Conservation (phyloP, 2,113 vertebrate species). For the Nothoprocta perdicaria region DNA sequence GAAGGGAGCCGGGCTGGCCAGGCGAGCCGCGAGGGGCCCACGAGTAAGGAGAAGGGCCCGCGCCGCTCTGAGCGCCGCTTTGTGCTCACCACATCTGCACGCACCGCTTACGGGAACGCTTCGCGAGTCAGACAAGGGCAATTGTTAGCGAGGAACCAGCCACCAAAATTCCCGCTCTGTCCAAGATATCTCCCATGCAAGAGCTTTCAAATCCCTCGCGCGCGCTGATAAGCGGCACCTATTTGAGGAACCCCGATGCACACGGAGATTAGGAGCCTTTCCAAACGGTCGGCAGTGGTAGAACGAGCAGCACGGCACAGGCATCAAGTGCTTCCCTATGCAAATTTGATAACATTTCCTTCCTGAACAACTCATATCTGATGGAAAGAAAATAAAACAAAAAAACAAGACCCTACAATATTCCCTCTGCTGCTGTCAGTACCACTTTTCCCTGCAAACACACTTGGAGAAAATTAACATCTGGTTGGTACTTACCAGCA, state of each 20-base stretch:
- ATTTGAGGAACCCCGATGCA: background rate
- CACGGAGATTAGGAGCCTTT: background rate
- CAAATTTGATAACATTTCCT: background rate
- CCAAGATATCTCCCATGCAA: background rate
- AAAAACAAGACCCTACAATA: background rate
- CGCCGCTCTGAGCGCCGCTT: too few relatives aligned
- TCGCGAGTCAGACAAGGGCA: conserved; percentile 51
- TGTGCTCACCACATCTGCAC: too few relatives aligned
- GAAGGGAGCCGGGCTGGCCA: conserved; percentile 3
- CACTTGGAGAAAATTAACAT: background rate
- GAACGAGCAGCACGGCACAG: background rate
- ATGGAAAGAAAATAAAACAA: background rate
- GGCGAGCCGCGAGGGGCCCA: background rate
- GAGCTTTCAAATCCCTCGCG: background rate
- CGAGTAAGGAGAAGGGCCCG: background rate
- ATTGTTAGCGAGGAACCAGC: conserved; percentile 41
- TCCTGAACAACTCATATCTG: conserved; percentile 46
- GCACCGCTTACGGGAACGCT: background rate
- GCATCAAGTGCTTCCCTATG: background rate
- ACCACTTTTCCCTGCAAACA: background rate
- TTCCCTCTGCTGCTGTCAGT: background rate
- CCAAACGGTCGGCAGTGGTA: background rate
- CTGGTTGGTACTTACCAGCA: background rate
- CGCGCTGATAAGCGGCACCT: background rate
- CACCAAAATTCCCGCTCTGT: background rate